Percentiles rank a stretch among this genome's conserved stretches.
These are phyloP conservation scores for Acrocera orbiculus DNA, from an alignment of 2,888 invertebrate species.

Conservation along the genomic window DNA sequence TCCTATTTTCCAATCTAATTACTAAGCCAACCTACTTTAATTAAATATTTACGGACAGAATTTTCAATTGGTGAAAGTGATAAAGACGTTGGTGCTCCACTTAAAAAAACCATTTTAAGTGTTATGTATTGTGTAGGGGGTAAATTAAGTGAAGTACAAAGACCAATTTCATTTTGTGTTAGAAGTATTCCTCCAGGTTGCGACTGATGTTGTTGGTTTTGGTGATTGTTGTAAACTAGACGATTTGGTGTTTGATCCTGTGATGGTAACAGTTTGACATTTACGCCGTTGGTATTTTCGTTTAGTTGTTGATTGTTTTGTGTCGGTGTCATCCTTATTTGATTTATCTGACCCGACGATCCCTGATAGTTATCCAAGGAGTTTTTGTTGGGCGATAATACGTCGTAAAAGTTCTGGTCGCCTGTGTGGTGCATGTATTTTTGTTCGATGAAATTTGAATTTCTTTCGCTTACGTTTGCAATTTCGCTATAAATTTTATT, in stretches of 20 bases:
- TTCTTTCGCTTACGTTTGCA: constrained; percentile 29
- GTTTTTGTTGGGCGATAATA: constrained; percentile 33
- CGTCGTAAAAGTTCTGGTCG: constrained; percentile 31
- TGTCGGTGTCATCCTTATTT: constrained; percentile 39
- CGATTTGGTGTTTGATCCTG: constrained; percentile 22
- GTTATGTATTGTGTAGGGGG: constrained; percentile 78
- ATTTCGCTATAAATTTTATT: constrained; percentile 18
- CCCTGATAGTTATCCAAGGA: constrained; percentile 34
- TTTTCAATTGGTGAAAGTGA: constrained; percentile 23
- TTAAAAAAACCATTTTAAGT: constrained; percentile 66
- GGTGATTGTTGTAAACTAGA: constrained; percentile 42
- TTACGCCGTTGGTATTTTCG: constrained; percentile 9
- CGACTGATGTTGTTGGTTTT: constrained; percentile 25
- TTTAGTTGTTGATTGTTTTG: constrained; percentile 14
- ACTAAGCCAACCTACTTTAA: constrained; percentile 30
- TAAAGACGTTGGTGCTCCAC: constrained; percentile 23
- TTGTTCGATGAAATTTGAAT: constrained; percentile 72
- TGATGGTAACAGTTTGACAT: too few relatives aligned
- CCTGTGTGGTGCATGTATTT: constrained; percentile 63
- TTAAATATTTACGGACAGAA: constrained; percentile 33
- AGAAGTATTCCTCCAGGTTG: constrained; percentile 39
- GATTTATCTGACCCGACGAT: constrained; percentile 35
- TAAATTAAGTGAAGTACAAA: constrained; percentile 60
- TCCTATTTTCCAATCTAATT: constrained; percentile 18
- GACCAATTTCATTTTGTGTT: constrained; percentile 49